Conservation (phyloP, 2,888 invertebrate species). For the Caenorhabditis sulstoni region DNA sequence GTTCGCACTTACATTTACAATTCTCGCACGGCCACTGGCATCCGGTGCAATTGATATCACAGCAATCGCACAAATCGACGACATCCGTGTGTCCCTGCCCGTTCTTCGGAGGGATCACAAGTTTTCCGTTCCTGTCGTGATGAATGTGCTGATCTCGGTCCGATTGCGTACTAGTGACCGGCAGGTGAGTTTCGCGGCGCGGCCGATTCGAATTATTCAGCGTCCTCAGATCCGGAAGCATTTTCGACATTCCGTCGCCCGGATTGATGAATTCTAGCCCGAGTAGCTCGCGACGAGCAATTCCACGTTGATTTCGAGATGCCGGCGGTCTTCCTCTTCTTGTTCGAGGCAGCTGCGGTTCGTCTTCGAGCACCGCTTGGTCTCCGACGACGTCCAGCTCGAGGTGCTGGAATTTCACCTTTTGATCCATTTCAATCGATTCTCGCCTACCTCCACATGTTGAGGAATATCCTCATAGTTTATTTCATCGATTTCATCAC, state of each 20-base stretch:
- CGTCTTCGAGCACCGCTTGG: too few species aligned
- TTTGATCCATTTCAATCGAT: neutral
- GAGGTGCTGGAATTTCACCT: neutral
- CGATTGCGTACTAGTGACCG: too few species aligned
- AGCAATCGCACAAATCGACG: slow-evolving; percentile 49
- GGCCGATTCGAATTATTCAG: slow-evolving; percentile 16
- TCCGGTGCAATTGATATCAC: slow-evolving; percentile 20
- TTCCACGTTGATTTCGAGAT: too few species aligned
- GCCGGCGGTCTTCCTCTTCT: too few species aligned
- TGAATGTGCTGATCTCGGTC: neutral
- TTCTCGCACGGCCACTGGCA: slow-evolving; percentile 50
- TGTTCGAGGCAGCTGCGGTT: too few species aligned
- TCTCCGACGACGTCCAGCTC: too few species aligned
- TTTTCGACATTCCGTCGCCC: slow-evolving; percentile 33
- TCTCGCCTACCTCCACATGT: neutral
- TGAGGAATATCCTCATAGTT: slow-evolving; percentile 20
- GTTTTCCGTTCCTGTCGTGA: slow-evolving; percentile 35
- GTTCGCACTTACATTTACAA: slow-evolving; percentile 52
- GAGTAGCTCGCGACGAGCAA: neutral
- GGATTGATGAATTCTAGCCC: slow-evolving; percentile 40
- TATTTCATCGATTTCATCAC: slow-evolving; percentile 14
- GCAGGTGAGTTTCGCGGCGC: neutral
- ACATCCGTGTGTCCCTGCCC: too few species aligned
- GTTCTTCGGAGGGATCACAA: neutral
- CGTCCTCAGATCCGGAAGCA: slow-evolving; percentile 22